Base-by-base conservation (phyloP, 2,888 invertebrate species). In the Eilema sororculum region DNA sequence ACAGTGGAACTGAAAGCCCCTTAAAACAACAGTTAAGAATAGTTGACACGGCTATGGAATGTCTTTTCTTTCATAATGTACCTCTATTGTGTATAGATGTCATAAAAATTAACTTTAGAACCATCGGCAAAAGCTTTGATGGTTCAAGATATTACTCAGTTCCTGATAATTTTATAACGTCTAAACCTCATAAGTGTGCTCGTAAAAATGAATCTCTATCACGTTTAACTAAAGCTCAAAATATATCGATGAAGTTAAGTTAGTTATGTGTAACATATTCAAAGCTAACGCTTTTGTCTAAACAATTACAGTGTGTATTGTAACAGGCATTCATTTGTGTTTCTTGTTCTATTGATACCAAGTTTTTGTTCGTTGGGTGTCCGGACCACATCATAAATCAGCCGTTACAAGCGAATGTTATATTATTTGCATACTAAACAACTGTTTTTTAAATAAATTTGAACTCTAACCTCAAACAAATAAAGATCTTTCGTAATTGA, bases 341-440 rank as follows among this genome's bases (percentile, higher is more conserved):
- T 91, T 88, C 92, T 94, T 93, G 91, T 93, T 90, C 93, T 91
- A 91, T 94, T 92, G 91, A 93, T 90, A 86, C 84, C 78, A 83
- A 86, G 90, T 90, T 92, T 93, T 93, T 93, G 93, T 93, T 91
- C 86, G 87, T 84, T 93, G 91, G 91, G 91, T 93, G 93, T 93
- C 89, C 90, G 91, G 89, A 92, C 92, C 92, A 89, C 93, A 93
- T 91, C 94, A 94, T 95, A 94, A 95, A 95, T 95, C 94, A 94
- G 89, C 85, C 84, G 87, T 87, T 90, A 88, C 84, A 84, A 86
- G 84, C 81, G 75, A 85, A 81, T 79, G 78, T 78, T 79, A 81
- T 78, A 72, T 80, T 81, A 80, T 81, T 84, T 82, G 81, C 81
- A 81, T 84, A 78, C 78, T 68, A 79, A 58, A 76, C 46, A 72